A percentile compares a stretch with the other conserved stretches of the same genome.
phyloP scores from a whole-genome alignment of 2,797 vertebrate species.

The Gobionotothen gibberifrons region DNA sequence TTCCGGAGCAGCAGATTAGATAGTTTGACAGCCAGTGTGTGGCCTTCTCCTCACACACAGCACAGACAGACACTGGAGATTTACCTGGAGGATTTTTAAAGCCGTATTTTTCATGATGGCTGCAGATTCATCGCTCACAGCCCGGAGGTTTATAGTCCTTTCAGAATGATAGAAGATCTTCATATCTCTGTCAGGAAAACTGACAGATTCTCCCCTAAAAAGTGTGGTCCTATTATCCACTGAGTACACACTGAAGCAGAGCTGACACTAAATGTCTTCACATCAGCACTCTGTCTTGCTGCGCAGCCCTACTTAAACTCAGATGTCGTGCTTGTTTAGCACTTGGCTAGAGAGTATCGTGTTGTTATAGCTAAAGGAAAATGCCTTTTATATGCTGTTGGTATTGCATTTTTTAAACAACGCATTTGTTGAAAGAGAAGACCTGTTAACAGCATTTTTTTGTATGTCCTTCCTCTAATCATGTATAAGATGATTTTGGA shows the following conservation, averaged over 20 bases:
- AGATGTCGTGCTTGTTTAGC: constrained; percentile 39
- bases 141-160: constrained; percentile 60
- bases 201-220: constrained; percentile 48
- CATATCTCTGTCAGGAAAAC: constrained; percentile 55
- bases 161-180: constrained; percentile 56
- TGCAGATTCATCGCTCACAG: constrained; percentile 58
- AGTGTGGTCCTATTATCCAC: constrained; percentile 52
- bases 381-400: constrained; percentile 11
- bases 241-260: constrained; percentile 31
- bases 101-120: constrained; percentile 46
- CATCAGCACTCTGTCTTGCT: constrained; percentile 34
- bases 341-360: not conserved
- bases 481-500: constrained; percentile 13
- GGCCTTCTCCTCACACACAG: constrained; percentile 23
- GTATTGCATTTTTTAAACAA: constrained; percentile 15
- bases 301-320: constrained; percentile 20
- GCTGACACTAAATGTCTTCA: constrained; percentile 45
- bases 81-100: constrained; percentile 58
- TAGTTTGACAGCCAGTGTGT: constrained; percentile 30
- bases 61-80: constrained; percentile 35
- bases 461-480: constrained; percentile 13
- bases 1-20: constrained; percentile 34
- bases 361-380: constrained; percentile 23
- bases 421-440: constrained; percentile 1
- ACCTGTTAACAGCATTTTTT: constrained; percentile 16